Evolutionary conservation across 2,888 invertebrate species (phyloP), one percentile per base, ranked within the genome.

Genomic region (Brassicogethes aeneus): DNA sequence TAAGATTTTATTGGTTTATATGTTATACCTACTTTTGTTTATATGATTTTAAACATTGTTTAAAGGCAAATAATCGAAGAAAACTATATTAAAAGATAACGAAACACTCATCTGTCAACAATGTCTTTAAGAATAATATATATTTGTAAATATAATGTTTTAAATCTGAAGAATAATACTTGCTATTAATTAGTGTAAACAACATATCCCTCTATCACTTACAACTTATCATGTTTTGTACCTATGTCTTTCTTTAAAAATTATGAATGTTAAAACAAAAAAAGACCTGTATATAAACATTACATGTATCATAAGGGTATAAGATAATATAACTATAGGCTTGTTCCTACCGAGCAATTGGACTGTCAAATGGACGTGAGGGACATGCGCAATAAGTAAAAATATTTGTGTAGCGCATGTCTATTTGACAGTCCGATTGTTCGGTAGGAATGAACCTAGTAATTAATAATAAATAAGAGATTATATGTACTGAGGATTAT

Each of bases 251-350:
- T 37, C 37, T 10, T n/a, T 23, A 23, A 23, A 23, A 10, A 10
- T 23, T 17, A 32, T 16, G 2, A 15, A 17, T 31, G 15, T 13
- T 39, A 23, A 23, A 23, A 23, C n/a, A n/a, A n/a, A n/a, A n/a
- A n/a, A n/a, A n/a, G n/a, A n/a, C n/a, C n/a, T 16, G 43, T 43
- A 39, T 2, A 17, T 14, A 34, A 2, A n/a, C n/a, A 40, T 31
- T 23, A 23, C 10, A 10, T 23, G 23, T 23, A 23, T 7, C n/a
- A n/a, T n/a, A n/a, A n/a, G n/a, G n/a, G n/a, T 23, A 23, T 23
- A 23, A 7, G 23, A 23, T 23, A 23, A 23, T 5, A 23, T 7
- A 23, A 23, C 5, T 23, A 23, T 23, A n/a, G n/a, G n/a, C n/a
- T n/a, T n/a, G n/a, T n/a, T n/a, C n/a, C n/a, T n/a, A n/a, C n/a